phyloP scores from a whole-genome alignment of 1,140 invertebrate species.

The Drosophila burlai region DNA sequence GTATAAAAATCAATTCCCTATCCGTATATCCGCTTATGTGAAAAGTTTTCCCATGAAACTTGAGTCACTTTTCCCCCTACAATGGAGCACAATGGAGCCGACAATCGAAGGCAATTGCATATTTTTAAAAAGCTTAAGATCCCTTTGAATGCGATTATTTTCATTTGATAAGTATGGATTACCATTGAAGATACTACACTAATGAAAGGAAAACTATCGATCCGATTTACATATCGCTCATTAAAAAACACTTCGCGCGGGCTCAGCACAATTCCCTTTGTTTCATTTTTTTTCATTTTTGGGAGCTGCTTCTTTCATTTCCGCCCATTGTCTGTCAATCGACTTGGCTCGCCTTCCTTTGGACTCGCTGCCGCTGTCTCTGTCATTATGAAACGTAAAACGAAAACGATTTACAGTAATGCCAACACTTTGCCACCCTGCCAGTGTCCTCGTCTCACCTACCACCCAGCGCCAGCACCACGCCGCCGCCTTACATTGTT shows the following conservation, averaged over 20 bases:
- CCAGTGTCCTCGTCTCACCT: constrained; percentile 23
- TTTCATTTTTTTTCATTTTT: constrained; percentile 17
- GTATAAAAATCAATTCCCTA: constrained; percentile 70
- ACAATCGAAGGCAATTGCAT: constrained; percentile 16
- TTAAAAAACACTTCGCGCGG: constrained; percentile 38
- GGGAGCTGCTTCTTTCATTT: constrained; percentile 24
- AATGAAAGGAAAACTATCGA: constrained; percentile 26
- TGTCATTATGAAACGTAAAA: constrained; percentile 83
- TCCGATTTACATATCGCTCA: constrained; percentile 29
- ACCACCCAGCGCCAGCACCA: not conserved
- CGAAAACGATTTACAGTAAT: constrained; percentile 83
- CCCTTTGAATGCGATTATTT: constrained; percentile 18
- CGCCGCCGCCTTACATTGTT: constrained; percentile 67
- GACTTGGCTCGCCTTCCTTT: constrained; percentile 27
- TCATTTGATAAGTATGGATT: constrained; percentile 26
- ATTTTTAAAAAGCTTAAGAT: constrained; percentile 8
- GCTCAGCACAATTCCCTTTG: constrained; percentile 3
- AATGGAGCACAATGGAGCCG: constrained; percentile 19
- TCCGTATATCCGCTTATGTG: constrained; percentile 65
- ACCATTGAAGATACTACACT: not conserved
- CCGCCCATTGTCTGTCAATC: constrained; percentile 71
- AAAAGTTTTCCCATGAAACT: constrained; percentile 75
- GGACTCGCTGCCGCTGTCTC: constrained; percentile 41
- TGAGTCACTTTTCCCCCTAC: constrained; percentile 29
- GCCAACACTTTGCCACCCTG: constrained; percentile 77